These are phyloP conservation scores for Rugalucina vietnamica DNA, from an alignment of 2,888 invertebrate genomes.

Conservation along the genomic window DNA sequence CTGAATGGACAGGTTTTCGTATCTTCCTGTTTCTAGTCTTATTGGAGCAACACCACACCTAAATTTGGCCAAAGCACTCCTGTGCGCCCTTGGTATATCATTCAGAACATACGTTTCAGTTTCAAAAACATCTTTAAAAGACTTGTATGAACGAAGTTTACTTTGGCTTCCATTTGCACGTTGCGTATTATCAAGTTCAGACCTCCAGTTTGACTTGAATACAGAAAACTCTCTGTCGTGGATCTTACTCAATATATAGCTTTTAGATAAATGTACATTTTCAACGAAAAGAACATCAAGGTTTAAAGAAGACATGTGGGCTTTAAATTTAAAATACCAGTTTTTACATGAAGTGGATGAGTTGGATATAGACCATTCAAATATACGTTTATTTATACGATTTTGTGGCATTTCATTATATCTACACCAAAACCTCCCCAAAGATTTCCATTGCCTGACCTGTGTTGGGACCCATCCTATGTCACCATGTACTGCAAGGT, in stretches of 20 bases:
- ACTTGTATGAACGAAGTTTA: not conserved
- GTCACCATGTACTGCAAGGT: not conserved
- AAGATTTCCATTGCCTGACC: not conserved
- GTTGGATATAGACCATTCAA: not conserved
- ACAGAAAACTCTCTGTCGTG: not conserved
- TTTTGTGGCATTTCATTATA: not conserved
- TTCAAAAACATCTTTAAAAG: not conserved
- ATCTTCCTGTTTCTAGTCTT: conserved; percentile 20
- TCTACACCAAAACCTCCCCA: not conserved
- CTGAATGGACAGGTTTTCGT: not conserved
- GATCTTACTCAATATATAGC: not conserved
- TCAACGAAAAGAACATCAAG: no score
- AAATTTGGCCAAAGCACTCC: no score
- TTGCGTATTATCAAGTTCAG: no score
- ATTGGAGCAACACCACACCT: conserved; percentile 8
- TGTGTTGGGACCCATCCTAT: not conserved
- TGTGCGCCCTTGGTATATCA: not conserved
- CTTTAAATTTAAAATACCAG: not conserved
- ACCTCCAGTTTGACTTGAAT: not conserved
- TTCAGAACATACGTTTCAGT: not conserved
- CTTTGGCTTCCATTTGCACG: no score
- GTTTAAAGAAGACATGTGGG: no score
- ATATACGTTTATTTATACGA: not conserved
- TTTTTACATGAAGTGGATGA: not conserved
- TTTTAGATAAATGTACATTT: no score